These are phyloP conservation scores for Turritopsis rubra DNA, from an alignment of 30 jellyfish, hydroid and myxozoan species.

Conservation along the genomic window DNA sequence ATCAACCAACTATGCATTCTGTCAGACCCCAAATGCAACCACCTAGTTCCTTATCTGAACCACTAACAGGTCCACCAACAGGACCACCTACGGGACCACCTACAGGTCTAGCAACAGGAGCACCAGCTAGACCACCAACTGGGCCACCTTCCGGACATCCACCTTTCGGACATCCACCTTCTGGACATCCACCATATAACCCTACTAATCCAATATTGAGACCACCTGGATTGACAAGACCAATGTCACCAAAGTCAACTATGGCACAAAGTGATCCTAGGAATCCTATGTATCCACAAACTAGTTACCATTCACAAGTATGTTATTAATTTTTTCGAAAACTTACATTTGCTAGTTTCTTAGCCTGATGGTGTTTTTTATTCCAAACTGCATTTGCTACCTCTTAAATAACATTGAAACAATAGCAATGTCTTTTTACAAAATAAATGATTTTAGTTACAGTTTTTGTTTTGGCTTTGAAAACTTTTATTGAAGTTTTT, in stretches of 20 bases:
- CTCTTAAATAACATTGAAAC: too few relatives aligned
- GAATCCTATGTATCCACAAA: neutral
- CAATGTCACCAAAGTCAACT: slow-evolving; percentile 5
- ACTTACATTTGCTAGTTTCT: too few relatives aligned
- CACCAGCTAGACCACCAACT: neutral
- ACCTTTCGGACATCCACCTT: slow-evolving; percentile 20
- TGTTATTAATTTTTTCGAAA: neutral
- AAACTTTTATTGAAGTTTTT: too few relatives aligned
- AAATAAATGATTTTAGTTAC: too few relatives aligned
- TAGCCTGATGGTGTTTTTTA: too few relatives aligned
- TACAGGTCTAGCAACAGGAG: slow-evolving; percentile 8
- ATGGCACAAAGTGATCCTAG: slow-evolving; percentile 12
- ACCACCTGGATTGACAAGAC: slow-evolving; percentile 22
- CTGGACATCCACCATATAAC: neutral
- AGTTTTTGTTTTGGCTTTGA: too few relatives aligned
- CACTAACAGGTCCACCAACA: neutral
- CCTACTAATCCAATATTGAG: neutral
- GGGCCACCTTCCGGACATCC: slow-evolving; percentile 12
- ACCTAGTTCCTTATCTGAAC: neutral
- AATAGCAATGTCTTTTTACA: too few relatives aligned
- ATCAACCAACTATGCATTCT: slow-evolving; percentile 28
- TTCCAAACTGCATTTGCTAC: too few relatives aligned
- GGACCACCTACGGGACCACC: slow-evolving; percentile 30
- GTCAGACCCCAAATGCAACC: neutral
- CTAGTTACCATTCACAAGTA: neutral